Base-by-base conservation (phyloP, 1,140 invertebrate species). In the Lepidurus packardi region DNA sequence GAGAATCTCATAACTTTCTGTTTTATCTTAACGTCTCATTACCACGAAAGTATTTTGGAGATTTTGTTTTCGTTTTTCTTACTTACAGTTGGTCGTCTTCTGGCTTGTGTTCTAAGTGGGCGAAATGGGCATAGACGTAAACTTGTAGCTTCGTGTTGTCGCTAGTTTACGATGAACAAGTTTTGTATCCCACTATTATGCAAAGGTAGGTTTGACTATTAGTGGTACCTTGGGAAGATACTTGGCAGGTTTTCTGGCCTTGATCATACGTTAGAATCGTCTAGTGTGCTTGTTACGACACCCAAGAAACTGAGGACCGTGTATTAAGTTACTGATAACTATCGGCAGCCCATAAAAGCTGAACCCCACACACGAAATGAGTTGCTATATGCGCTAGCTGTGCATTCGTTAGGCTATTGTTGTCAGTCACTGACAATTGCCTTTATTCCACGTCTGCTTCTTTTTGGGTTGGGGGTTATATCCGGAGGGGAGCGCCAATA, bases 251-350 rank as follows among this genome's bases (percentile, higher is more conserved):
- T 65, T 65, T 65, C 13, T 65, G 53, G 21, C 53, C 53, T 65
- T 65, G 53, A 65, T 65, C 53, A 65, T 65, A 65, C 21, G 53
- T 65, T 65, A 65, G 53, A 65, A 21, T 65, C 16, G 53, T 65
- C 53, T 21, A 65, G 53, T 65, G n/a, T 65, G 53, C 53, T 65
- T 65, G 53, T 65, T 65, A 65, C 53, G 53, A 65, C 53, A 65
- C 53, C 53, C 53, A 65, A 65, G 53, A 65, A 65, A 65, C 16
- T 65, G 53, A 65, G 53, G 53, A 65, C 53, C 53, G 21, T 65
- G 53, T 65, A 65, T 65, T 65, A 65, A 65, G 53, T 65, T 65
- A 65, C 53, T 65, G 53, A 65, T 65, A 65, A 65, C 13, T 65
- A 65, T 65, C 53, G 21, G 53, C 53, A 65, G n/a, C 53, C 16